Percentiles rank a stretch among this genome's conserved stretches.
phyloP scores from a whole-genome alignment of 2,888 invertebrate genomes.

The Eilema depressum region DNA sequence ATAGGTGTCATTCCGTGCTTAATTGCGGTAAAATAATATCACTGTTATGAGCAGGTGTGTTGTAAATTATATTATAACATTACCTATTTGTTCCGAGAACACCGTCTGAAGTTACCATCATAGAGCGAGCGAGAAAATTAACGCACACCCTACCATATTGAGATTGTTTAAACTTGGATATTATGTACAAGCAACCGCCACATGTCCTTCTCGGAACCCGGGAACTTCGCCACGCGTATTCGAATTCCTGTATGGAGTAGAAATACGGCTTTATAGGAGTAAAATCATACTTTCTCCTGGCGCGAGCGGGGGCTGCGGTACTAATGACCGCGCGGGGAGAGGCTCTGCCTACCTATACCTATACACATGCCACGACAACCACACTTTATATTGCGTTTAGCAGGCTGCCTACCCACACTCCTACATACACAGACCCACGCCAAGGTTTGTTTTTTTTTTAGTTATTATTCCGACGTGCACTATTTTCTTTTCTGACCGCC shows the following conservation, averaged over 20 bases:
- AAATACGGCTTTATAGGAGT: constrained; percentile 87
- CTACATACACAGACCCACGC: constrained; percentile 70
- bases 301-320: constrained; percentile 76
- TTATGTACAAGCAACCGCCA: constrained; percentile 81
- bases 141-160: constrained; percentile 72
- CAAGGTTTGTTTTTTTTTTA: constrained; percentile 80
- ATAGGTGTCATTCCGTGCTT: too few relatives aligned
- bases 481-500: constrained; percentile 79
- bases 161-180: constrained; percentile 83
- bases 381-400: constrained; percentile 87
- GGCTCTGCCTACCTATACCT: constrained; percentile 75
- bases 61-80: constrained; percentile 27
- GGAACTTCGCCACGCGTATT: constrained; percentile 82
- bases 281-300: constrained; percentile 87
- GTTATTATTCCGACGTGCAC: constrained; percentile 81
- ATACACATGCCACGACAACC: constrained; percentile 79
- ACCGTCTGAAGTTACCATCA: constrained; percentile 48
- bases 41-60: too few relatives aligned
- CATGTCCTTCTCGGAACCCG: constrained; percentile 83
- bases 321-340: constrained; percentile 87
- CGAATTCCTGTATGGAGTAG: constrained; percentile 87
- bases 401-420: constrained; percentile 83
- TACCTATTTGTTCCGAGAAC: constrained; percentile 16
- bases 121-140: constrained; percentile 66
- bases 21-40: too few relatives aligned